phyloP scores from a whole-genome alignment of 2,888 invertebrate genomes.

The Eremobia ochroleuca region DNA sequence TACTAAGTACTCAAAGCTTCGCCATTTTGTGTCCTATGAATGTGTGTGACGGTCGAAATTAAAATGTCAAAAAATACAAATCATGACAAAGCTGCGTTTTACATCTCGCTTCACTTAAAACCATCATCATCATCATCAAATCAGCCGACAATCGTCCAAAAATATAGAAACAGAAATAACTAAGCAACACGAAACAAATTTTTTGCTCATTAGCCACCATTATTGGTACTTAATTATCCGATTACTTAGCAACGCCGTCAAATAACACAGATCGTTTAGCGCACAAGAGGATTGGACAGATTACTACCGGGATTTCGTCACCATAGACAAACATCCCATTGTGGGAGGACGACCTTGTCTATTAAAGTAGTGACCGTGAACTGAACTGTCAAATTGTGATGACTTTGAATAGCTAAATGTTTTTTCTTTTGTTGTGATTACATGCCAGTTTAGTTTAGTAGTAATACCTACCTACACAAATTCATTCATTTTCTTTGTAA shows the following conservation, averaged over 20 bases:
- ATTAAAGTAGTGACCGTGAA: constrained; percentile 53
- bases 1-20: background rate
- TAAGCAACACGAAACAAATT: background rate
- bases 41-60: background rate
- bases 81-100: background rate
- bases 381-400: constrained; percentile 48
- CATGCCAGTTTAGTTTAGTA: background rate
- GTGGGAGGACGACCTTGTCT: constrained; percentile 46
- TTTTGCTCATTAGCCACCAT: constrained; percentile 42
- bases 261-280: constrained; percentile 21
- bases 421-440: constrained; percentile 15
- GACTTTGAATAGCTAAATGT: constrained; percentile 36
- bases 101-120: background rate
- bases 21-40: background rate
- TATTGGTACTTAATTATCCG: constrained; percentile 28
- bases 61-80: background rate
- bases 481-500: background rate
- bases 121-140: background rate
- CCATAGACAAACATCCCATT: constrained; percentile 41
- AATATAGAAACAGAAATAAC: background rate
- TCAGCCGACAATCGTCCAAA: background rate
- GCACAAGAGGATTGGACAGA: constrained; percentile 24
- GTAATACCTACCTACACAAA: background rate
- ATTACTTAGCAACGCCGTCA: constrained; percentile 27
- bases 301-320: constrained; percentile 39